phyloP scores from a whole-genome alignment of 2,113 vertebrate species.

The Heloderma charlesbogerti region DNA sequence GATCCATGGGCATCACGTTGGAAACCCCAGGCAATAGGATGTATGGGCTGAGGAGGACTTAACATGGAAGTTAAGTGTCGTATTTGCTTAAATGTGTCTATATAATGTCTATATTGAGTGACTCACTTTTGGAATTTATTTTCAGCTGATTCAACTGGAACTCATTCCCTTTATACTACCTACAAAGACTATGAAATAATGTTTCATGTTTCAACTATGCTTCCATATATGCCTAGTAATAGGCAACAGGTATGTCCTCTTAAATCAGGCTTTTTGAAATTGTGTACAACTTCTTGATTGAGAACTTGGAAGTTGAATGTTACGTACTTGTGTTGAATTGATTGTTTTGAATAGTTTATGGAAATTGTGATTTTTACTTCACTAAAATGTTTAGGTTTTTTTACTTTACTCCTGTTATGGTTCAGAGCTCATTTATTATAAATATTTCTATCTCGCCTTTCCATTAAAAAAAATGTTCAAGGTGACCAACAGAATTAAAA shows the following conservation, averaged over 20 bases:
- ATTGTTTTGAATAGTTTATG: background rate
- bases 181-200: conserved; percentile 99
- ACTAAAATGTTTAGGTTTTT: background rate
- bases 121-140: conserved; percentile 61
- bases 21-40: background rate
- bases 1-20: too few relatives aligned
- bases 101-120: conserved; percentile 40
- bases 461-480: background rate
- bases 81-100: background rate
- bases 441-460: background rate
- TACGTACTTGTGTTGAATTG: background rate
- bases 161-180: conserved; percentile 96
- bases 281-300: background rate
- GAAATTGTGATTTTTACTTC: background rate
- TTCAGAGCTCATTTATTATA: background rate
- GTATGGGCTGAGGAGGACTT: background rate
- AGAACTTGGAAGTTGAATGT: background rate
- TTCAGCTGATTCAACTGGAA: conserved; percentile 96
- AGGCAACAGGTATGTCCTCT: conserved; percentile 90
- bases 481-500: background rate
- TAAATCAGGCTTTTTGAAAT: conserved; percentile 27
- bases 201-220: conserved; percentile 98
- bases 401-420: conserved; percentile 7
- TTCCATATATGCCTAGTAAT: conserved; percentile 96
- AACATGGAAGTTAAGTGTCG: background rate